Evolutionary conservation across 2,888 invertebrate genomes (phyloP).

Genomic region (Drosophila paranaensis): DNA sequence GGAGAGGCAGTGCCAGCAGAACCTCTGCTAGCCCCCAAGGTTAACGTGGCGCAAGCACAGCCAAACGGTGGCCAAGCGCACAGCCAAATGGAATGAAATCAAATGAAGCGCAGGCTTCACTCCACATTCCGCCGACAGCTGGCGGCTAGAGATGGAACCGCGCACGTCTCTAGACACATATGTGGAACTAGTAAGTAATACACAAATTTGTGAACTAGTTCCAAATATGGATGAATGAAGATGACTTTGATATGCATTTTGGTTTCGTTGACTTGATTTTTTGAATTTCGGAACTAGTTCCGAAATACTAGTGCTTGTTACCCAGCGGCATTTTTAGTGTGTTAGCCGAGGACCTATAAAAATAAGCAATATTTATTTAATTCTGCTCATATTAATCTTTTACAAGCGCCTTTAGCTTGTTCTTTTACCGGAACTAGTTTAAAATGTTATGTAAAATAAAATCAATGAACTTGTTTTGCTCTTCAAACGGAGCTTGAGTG

Average conservation of each 20-base stretch:
- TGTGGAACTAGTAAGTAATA: not conserved
- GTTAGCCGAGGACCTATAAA: too few species aligned
- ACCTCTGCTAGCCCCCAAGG: conserved; percentile 65
- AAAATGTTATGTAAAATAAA: not conserved
- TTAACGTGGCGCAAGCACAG: conserved; percentile 61
- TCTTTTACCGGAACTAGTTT: not conserved
- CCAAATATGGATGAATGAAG: not conserved
- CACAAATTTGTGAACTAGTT: not conserved
- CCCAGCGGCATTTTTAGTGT: not conserved
- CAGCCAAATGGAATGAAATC: conserved; percentile 67
- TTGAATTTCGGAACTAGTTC: not conserved
- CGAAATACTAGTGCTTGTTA: too few species aligned
- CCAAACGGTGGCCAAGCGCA: conserved; percentile 58
- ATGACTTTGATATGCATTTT: not conserved
- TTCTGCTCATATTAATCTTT: not conserved
- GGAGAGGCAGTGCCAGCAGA: not conserved
- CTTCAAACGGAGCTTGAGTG: not conserved
- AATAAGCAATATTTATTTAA: not conserved
- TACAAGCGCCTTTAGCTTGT: not conserved
- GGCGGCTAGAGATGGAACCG: conserved; percentile 57
- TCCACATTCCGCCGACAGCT: conserved; percentile 11
- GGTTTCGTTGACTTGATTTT: not conserved
- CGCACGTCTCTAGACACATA: not conserved
- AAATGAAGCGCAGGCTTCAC: conserved; percentile 47
- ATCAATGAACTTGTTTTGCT: too few species aligned